Conservation (phyloP, 35 echinoderm and acorn worm species). For the Holothuria glaberrima region DNA sequence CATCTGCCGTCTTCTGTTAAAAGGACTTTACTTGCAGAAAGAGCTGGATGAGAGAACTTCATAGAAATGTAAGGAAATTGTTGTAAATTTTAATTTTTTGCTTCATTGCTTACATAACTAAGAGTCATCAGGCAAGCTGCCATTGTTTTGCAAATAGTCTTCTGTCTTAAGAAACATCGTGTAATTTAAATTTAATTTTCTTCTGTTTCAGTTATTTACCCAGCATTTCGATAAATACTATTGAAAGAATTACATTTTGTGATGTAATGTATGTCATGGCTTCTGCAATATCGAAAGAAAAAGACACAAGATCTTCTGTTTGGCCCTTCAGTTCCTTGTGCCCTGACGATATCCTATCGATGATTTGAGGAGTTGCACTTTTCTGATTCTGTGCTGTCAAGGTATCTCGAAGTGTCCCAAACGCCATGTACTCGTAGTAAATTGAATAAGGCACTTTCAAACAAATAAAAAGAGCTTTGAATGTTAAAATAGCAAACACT, state of each 20-base stretch:
- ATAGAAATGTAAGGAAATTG: neutral
- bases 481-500: too few relatives aligned
- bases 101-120: too few relatives aligned
- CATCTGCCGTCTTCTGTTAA: neutral
- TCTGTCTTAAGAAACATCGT: too few relatives aligned
- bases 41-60: slow-evolving; percentile 12
- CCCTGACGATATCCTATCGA: neutral
- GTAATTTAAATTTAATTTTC: too few relatives aligned
- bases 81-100: too few relatives aligned
- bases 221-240: neutral
- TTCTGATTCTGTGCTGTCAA: neutral
- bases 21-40: neutral
- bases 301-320: neutral
- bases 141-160: neutral
- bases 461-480: too few relatives aligned
- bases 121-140: neutral
- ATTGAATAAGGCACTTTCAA: neutral
- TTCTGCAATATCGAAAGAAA: neutral
- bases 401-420: neutral
- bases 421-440: neutral
- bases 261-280: neutral
- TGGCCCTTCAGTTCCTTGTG: neutral
- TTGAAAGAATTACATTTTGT: neutral
- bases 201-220: too few relatives aligned
- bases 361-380: neutral